Conservation (phyloP, 2,888 invertebrate species). For the Zaprionus obscuricornis region DNA sequence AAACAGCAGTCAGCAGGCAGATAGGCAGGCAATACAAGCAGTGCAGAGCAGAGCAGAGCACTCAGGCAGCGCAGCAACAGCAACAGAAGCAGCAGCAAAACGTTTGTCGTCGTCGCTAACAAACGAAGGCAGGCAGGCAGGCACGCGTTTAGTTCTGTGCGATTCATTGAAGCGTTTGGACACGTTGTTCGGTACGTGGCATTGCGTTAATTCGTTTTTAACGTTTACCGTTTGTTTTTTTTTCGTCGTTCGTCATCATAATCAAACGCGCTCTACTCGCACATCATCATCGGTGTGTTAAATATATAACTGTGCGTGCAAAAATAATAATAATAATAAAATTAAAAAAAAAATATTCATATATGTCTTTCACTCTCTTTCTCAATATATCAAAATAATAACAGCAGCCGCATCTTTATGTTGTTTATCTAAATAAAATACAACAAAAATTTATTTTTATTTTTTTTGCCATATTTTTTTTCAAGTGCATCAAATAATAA, state of each 20-base stretch:
- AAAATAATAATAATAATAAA: no score
- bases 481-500: conserved; percentile 39
- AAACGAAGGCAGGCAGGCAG: conserved; percentile 28
- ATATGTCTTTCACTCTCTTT: no score
- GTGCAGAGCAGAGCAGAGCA: conserved; percentile 1
- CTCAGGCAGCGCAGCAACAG: conserved; percentile 36
- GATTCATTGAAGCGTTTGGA: conserved; percentile 82
- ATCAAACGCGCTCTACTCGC: conserved; percentile 42
- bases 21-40: no score
- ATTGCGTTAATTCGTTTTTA: not conserved
- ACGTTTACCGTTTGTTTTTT: conserved; percentile 6
- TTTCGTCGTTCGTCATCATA: conserved; percentile 29
- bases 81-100: conserved; percentile 27
- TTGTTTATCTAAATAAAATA: conserved; percentile 12
- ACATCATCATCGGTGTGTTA: no score
- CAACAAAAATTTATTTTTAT: not conserved
- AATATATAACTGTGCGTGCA: no score
- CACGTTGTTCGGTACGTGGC: conserved; percentile 65
- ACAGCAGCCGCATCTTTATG: conserved; percentile 28
- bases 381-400: not conserved
- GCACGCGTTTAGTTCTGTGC: conserved; percentile 79
- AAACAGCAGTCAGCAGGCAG: not conserved
- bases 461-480: conserved; percentile 54
- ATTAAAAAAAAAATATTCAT: no score
- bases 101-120: conserved; percentile 20